phyloP scores from a whole-genome alignment of 23 tunicate genomes.

The Botrylloides violaceus region DNA sequence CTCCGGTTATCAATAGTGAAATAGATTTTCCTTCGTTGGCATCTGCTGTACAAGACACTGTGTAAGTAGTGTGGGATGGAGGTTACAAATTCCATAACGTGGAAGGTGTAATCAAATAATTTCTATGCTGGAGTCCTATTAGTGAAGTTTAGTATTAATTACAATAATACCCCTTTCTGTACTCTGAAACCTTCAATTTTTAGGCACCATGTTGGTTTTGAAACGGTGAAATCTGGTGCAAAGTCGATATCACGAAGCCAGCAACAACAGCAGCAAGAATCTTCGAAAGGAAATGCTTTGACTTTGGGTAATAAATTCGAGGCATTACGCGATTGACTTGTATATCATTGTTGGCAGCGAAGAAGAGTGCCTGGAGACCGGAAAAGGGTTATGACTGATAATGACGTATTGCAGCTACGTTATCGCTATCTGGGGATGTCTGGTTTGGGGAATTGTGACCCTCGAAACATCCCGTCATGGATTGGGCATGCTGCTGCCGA shows the following conservation, averaged over 20 bases:
- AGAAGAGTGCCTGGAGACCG: too few relatives aligned
- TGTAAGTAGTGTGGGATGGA: conserved; percentile 34
- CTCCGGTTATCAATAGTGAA: conserved; percentile 71
- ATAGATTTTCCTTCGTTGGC: conserved; percentile 70
- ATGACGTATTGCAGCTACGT: too few relatives aligned
- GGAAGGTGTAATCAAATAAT: neutral
- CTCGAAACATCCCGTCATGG: too few relatives aligned
- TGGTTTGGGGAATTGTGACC: too few relatives aligned
- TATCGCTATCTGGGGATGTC: too few relatives aligned
- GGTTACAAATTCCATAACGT: too few relatives aligned
- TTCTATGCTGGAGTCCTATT: neutral
- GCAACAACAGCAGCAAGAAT: conserved; percentile 36
- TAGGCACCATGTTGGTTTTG: conserved; percentile 55
- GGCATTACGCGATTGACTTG: conserved; percentile 24
- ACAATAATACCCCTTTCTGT: neutral
- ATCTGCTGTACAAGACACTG: conserved; percentile 55
- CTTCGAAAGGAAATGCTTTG: conserved; percentile 25
- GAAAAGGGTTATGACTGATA: too few relatives aligned
- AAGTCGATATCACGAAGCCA: conserved; percentile 38
- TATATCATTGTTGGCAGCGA: too few relatives aligned
- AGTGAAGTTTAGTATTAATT: neutral
- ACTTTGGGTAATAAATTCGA: conserved; percentile 58
- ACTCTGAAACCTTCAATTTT: too few relatives aligned
- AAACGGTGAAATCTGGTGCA: conserved; percentile 53
- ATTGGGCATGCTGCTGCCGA: too few relatives aligned